Percentiles rank a stretch among this genome's conserved stretches.
phyloP scores from a whole-genome alignment of 2,113 vertebrate species.

The Chelonoidis abingdonii region DNA sequence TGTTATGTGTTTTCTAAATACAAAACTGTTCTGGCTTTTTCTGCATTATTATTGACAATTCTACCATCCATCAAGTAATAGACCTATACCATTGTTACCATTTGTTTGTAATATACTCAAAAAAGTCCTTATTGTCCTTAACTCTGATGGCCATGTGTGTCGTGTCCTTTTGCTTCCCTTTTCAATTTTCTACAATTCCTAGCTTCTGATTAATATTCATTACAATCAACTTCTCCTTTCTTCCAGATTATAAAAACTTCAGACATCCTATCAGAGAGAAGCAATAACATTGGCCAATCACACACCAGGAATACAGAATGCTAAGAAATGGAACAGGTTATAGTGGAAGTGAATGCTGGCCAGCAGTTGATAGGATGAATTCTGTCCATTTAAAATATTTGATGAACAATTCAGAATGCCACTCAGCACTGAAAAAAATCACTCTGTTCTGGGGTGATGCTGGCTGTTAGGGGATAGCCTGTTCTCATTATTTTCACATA shows the following conservation, averaged over 20 bases:
- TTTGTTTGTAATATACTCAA: too few relatives aligned
- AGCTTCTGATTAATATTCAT: background rate
- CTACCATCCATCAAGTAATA: background rate
- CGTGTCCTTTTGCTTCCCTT: background rate
- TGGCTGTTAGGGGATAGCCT: too few relatives aligned
- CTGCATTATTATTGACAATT: background rate
- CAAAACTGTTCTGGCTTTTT: background rate
- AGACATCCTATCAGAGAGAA: background rate
- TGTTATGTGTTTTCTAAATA: background rate
- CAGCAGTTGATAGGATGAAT: background rate
- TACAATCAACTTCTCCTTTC: background rate
- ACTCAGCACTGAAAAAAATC: too few relatives aligned
- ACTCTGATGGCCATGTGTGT: background rate
- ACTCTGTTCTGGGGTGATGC: too few relatives aligned
- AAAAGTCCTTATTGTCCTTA: background rate
- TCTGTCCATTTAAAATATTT: background rate
- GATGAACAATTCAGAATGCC: background rate
- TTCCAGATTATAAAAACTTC: background rate
- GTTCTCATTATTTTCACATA: background rate
- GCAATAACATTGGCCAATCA: background rate
- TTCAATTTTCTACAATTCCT: background rate
- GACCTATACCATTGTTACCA: background rate
- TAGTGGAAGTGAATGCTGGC: background rate
- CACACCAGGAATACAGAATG: background rate
- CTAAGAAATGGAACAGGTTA: background rate